These are phyloP conservation scores for Ornithoptera alexandrae DNA, from an alignment of 2,888 invertebrate species.

Conservation along the genomic window DNA sequence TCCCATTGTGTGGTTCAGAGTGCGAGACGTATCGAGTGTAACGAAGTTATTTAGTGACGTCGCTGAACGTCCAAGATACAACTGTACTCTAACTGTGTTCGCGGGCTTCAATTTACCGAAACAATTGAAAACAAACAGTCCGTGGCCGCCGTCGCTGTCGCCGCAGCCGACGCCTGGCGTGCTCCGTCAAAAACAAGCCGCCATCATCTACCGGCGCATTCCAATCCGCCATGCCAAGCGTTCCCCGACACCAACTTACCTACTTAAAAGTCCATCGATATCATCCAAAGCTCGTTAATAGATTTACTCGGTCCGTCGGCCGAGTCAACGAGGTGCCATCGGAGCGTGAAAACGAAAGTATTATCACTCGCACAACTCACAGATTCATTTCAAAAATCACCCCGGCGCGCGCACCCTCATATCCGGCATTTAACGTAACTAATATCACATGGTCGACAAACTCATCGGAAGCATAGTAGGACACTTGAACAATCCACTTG, in stretches of 20 bases:
- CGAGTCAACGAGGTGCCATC: slow-evolving; percentile 31
- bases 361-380: slow-evolving; percentile 36
- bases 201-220: slow-evolving; percentile 48
- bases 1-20: slow-evolving; percentile 7
- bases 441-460: slow-evolving; percentile 24
- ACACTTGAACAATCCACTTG: slow-evolving; percentile 13
- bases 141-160: slow-evolving; percentile 13
- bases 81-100: slow-evolving; percentile 33
- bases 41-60: slow-evolving; percentile 27
- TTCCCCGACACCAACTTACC: slow-evolving; percentile 47
- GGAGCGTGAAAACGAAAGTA: slow-evolving; percentile 38
- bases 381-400: slow-evolving; percentile 44
- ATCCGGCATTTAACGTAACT: slow-evolving; percentile 15
- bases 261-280: slow-evolving; percentile 63
- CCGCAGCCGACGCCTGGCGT: too few species aligned
- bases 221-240: slow-evolving; percentile 41
- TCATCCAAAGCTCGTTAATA: slow-evolving; percentile 33
- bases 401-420: slow-evolving; percentile 45
- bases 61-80: slow-evolving; percentile 17
- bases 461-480: not conserved
- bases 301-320: slow-evolving; percentile 29
- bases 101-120: slow-evolving; percentile 19
- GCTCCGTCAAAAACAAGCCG: slow-evolving; percentile 38
- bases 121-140: slow-evolving; percentile 21
- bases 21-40: slow-evolving; percentile 2